Evolutionary conservation across 37 sponge, comb jelly and placozoan species (phyloP).

Genomic region (Eunapius fragilis): DNA sequence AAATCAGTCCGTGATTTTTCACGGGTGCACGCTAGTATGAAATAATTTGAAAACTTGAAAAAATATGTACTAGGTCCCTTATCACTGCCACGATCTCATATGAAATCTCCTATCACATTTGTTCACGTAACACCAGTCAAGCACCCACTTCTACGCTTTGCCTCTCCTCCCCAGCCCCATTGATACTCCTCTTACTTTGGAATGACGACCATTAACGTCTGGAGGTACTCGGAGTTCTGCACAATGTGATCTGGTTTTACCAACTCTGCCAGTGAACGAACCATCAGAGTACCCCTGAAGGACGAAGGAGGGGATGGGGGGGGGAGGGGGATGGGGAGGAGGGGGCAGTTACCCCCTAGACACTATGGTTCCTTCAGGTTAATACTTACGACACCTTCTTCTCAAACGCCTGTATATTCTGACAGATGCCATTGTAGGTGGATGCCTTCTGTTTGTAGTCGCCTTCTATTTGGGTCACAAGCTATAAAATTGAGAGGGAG

Average conservation of each 20-base stretch:
- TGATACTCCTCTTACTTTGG: constrained; percentile 86
- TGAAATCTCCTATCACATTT: too few relatives aligned
- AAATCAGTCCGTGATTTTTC: too few relatives aligned
- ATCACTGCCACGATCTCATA: too few relatives aligned
- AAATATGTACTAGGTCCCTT: too few relatives aligned
- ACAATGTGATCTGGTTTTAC: constrained; percentile 84
- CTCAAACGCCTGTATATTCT: constrained; percentile 62
- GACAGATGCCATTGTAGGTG: constrained; percentile 67
- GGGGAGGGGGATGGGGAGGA: too few relatives aligned
- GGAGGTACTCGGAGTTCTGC: constrained; percentile 86
- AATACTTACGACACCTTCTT: constrained; percentile 70
- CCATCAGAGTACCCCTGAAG: constrained; percentile 87
- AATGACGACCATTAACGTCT: constrained; percentile 90
- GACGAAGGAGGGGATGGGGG: too few relatives aligned
- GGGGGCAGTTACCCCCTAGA: too few relatives aligned
- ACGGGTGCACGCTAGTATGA: too few relatives aligned
- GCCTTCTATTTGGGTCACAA: constrained; percentile 87
- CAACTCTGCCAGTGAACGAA: constrained; percentile 70
- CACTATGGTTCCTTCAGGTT: too few relatives aligned
- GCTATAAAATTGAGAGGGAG: too few relatives aligned
- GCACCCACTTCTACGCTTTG: background rate
- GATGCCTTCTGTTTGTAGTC: constrained; percentile 91
- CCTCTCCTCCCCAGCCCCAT: background rate
- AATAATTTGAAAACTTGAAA: too few relatives aligned
- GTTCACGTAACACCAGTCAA: too few relatives aligned